Evolutionary conservation across 2,888 invertebrate species (phyloP).

Genomic region (Ormyrus rosae): DNA sequence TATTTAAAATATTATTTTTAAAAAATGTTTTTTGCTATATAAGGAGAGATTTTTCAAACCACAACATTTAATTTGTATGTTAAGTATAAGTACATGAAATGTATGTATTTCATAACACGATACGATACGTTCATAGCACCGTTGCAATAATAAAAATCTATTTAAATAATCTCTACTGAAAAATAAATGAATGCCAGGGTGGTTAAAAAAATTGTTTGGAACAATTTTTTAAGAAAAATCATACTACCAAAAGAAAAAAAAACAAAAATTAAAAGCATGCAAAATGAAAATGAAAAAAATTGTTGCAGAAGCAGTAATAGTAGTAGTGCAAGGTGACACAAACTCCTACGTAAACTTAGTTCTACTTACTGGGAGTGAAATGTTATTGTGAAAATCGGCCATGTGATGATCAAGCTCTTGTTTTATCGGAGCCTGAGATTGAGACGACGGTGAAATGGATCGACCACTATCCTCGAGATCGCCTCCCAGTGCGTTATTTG

Average conservation of each 20-base stretch:
- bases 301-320: no score
- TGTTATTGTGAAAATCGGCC: conserved; percentile 76
- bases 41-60: no score
- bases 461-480: conserved; percentile 78
- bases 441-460: conserved; percentile 78
- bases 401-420: conserved; percentile 80
- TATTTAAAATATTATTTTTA: no score
- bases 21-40: no score
- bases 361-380: conserved; percentile 74
- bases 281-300: neutral
- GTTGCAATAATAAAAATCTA: no score
- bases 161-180: no score
- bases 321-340: neutral
- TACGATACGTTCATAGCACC: no score
- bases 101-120: no score
- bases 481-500: conserved; percentile 79
- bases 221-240: neutral
- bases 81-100: no score
- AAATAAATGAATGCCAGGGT: conserved; percentile 15
- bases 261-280: neutral
- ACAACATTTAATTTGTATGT: no score
- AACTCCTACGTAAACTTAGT: neutral
- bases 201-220: conserved; percentile 14
- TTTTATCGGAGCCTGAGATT: conserved; percentile 78
- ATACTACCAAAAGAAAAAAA: neutral